phyloP scores from a whole-genome alignment of 2,113 vertebrate species.

The Notothenia coriiceps region DNA sequence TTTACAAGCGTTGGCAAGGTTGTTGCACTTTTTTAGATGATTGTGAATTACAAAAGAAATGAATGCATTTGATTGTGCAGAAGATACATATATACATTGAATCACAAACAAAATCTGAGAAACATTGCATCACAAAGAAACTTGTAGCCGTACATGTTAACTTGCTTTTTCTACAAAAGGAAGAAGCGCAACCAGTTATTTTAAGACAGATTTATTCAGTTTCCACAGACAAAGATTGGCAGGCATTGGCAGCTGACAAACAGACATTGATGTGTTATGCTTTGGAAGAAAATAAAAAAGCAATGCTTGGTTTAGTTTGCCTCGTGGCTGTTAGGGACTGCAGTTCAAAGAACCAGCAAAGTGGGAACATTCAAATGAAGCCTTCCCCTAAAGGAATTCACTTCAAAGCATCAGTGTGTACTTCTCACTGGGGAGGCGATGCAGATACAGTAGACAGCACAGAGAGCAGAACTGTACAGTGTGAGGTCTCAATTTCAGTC shows the following conservation, averaged over 20 bases:
- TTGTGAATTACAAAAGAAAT: neutral
- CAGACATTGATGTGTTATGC: constrained; percentile 3
- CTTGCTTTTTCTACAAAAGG: constrained; percentile 13
- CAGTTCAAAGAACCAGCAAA: constrained; percentile 7
- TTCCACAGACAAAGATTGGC: constrained; percentile 30
- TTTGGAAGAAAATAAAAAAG: constrained; percentile 43
- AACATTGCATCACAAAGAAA: neutral
- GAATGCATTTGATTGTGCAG: neutral
- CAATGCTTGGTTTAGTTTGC: constrained; percentile 26
- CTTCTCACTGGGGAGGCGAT: constrained; percentile 16
- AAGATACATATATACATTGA: neutral
- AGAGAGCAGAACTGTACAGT: constrained; percentile 54
- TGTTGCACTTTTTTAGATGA: neutral
- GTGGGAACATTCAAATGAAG: constrained; percentile 25
- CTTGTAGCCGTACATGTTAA: neutral
- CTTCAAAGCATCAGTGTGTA: constrained; percentile 30
- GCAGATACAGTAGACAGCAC: constrained; percentile 76
- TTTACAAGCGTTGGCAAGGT: neutral
- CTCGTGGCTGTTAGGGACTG: constrained; percentile 2
- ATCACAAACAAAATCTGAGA: neutral
- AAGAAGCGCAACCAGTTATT: neutral
- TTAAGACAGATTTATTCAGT: constrained; percentile 50
- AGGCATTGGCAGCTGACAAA: constrained; percentile 20
- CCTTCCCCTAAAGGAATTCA: constrained; percentile 1
- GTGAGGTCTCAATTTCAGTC: constrained; percentile 35